A percentile compares a stretch with the other conserved stretches of the same genome.
Evolutionary conservation across 2,888 invertebrate genomes (phyloP).

Genomic region (Ophion obscuratus): DNA sequence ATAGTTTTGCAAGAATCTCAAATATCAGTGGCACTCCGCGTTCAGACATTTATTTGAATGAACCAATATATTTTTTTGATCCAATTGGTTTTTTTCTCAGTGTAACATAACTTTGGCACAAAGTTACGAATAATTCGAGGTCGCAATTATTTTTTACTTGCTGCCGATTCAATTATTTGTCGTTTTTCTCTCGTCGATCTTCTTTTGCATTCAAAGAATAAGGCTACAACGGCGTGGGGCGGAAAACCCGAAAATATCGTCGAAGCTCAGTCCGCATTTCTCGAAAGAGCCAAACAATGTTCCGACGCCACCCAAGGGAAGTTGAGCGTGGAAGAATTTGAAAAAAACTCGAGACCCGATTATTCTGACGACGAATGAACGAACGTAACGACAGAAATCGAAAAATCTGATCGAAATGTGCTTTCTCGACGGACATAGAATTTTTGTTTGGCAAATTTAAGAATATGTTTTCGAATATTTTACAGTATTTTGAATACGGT

Average conservation of each 20-base stretch:
- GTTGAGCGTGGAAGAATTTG: constrained; percentile 56
- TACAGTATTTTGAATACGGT: too few species aligned
- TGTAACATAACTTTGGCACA: too few species aligned
- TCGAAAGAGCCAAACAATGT: constrained; percentile 86
- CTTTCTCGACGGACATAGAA: background rate
- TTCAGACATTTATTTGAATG: too few species aligned
- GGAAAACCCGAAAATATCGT: constrained; percentile 87
- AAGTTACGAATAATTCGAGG: background rate
- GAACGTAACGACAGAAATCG: background rate
- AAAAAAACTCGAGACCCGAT: constrained; percentile 40
- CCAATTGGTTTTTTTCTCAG: too few species aligned
- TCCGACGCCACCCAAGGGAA: constrained; percentile 73
- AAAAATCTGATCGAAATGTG: background rate
- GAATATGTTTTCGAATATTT: too few species aligned
- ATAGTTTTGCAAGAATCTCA: too few species aligned
- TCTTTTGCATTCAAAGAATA: constrained; percentile 83
- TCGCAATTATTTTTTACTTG: background rate
- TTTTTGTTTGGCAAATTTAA: too few species aligned
- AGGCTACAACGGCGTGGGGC: constrained; percentile 87
- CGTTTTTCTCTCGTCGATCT: background rate
- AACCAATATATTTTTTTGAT: too few species aligned
- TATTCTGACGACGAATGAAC: constrained; percentile 27
- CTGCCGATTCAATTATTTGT: background rate
- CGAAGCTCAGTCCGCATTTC: constrained; percentile 86
- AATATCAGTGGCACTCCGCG: too few species aligned